These are phyloP conservation scores for Oscheius sp. DNA, from an alignment of 2,888 invertebrate species.

Conservation along the genomic window DNA sequence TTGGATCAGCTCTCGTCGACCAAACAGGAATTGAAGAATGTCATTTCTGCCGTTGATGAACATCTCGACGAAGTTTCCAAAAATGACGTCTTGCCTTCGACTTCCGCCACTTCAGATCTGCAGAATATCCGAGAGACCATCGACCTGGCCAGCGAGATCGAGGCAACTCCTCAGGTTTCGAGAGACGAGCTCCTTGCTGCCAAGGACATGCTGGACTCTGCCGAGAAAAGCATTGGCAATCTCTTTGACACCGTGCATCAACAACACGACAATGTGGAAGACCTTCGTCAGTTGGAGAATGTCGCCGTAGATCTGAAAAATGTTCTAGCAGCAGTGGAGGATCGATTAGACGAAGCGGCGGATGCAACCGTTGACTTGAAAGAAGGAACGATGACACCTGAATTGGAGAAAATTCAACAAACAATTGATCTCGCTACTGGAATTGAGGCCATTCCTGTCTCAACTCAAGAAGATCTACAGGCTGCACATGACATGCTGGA, in stretches of 20 bases:
- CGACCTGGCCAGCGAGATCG: constrained; percentile 23
- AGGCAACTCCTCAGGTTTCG: background rate
- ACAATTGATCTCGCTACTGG: constrained; percentile 27
- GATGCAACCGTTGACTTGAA: background rate
- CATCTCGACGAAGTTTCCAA: background rate
- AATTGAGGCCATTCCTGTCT: constrained; percentile 21
- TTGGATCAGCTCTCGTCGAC: background rate
- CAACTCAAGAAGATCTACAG: constrained; percentile 23
- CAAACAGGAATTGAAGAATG: constrained; percentile 6
- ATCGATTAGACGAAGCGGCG: constrained; percentile 1
- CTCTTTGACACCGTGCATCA: constrained; percentile 6
- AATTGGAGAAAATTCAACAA: constrained; percentile 29
- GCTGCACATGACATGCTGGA: constrained; percentile 33
- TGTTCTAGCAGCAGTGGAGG: constrained; percentile 15
- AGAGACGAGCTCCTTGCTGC: constrained; percentile 10
- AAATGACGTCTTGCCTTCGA: background rate
- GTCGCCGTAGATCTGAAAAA: constrained; percentile 18
- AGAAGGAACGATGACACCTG: background rate
- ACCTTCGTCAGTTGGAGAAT: background rate
- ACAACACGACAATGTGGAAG: constrained; percentile 12
- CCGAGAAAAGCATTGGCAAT: constrained; percentile 14
- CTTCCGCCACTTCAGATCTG: background rate
- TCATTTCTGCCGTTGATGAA: constrained; percentile 5
- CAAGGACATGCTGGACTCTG: constrained; percentile 13
- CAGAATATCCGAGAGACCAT: constrained; percentile 11